Conservation (phyloP, 2,113 vertebrate genomes). For the Odobenus rosmarus region DNA sequence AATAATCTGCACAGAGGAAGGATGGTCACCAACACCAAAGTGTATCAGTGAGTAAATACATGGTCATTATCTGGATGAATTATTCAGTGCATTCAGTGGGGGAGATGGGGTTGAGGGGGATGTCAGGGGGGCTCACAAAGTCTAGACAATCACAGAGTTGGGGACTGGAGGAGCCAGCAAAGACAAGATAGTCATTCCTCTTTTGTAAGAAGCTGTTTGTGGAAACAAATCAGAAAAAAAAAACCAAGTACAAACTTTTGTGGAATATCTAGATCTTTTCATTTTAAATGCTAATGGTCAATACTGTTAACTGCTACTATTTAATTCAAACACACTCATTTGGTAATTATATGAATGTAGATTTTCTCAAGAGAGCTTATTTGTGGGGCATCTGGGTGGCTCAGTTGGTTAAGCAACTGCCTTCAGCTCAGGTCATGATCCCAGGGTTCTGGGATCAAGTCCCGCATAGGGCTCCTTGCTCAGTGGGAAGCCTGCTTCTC, state of each 20-base stretch:
- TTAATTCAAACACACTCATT: neutral
- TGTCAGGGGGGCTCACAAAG: neutral
- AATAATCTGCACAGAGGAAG: neutral
- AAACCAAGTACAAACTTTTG: neutral
- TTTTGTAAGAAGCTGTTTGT: neutral
- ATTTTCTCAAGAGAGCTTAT: neutral
- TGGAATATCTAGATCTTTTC: neutral
- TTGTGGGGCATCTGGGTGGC: neutral
- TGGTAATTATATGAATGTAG: neutral
- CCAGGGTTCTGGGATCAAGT: neutral
- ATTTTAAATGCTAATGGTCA: neutral
- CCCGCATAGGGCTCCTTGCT: too few relatives aligned
- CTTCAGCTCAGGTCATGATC: neutral
- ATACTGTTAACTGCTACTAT: neutral
- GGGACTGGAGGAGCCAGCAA: neutral
- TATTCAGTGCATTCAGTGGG: too few relatives aligned
- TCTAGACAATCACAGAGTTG: neutral
- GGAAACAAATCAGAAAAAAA: neutral
- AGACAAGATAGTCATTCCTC: too few relatives aligned
- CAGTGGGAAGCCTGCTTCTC: too few relatives aligned
- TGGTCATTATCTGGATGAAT: rapidly evolving
- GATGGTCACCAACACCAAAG: constrained; percentile 1
- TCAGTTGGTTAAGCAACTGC: neutral
- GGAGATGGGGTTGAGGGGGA: rapidly evolving
- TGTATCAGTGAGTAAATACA: constrained; percentile 2